Conservation (phyloP, 2,797 vertebrate species). For the Coracias cyanogaster region DNA sequence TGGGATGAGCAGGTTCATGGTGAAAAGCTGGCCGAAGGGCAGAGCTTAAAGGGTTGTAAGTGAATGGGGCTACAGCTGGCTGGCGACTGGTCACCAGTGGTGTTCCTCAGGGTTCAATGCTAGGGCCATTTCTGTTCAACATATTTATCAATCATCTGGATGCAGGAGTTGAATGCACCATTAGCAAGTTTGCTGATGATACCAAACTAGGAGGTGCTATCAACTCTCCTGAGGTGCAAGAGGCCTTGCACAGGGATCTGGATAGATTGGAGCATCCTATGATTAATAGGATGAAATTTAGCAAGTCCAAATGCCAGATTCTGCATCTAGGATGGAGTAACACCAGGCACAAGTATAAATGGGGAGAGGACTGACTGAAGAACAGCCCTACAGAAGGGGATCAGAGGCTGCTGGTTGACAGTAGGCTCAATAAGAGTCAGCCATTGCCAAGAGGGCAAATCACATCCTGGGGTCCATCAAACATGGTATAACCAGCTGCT, state of each 20-base stretch:
- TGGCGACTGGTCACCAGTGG: rapidly evolving
- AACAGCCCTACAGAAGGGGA: not conserved
- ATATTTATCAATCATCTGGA: no score
- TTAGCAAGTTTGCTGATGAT: not conserved
- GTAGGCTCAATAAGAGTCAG: not conserved
- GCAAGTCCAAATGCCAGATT: not conserved
- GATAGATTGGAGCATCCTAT: not conserved
- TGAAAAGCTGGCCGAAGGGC: not conserved
- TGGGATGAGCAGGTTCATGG: not conserved
- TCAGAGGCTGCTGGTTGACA: not conserved
- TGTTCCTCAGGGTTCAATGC: no score
- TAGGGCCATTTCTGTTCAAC: no score
- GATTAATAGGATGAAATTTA: not conserved
- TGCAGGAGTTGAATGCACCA: no score
- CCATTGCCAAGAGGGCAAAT: not conserved
- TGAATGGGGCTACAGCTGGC: not conserved
- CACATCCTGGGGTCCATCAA: no score
- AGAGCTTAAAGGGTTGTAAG: not conserved
- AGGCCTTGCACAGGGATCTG: not conserved
- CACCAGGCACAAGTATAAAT: rapidly evolving
- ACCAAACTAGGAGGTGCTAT: no score
- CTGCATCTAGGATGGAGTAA: not conserved
- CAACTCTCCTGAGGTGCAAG: not conserved
- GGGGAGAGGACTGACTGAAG: not conserved
- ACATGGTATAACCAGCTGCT: no score